Conservation (phyloP, 2,797 vertebrate species). For the Sebastes trivittatus region DNA sequence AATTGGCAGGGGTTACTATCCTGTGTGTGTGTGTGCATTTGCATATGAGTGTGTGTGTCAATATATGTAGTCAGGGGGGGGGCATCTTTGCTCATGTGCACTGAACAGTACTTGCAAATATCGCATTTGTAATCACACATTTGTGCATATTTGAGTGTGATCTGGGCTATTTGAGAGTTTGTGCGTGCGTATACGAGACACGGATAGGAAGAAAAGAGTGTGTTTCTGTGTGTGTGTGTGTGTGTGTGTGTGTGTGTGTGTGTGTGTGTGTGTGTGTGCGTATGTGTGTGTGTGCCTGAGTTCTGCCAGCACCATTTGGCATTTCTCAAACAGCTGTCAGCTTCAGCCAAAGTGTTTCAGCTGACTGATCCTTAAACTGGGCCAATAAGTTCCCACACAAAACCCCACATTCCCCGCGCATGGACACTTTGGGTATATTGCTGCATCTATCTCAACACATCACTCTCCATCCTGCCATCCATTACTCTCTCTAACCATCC, state of each 20-base stretch:
- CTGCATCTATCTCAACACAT: slow-evolving; percentile 52
- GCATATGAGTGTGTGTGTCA: background rate
- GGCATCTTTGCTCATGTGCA: slow-evolving; percentile 24
- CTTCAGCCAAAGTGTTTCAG: slow-evolving; percentile 66
- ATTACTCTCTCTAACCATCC: slow-evolving; percentile 37
- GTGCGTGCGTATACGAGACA: background rate
- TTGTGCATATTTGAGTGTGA: background rate
- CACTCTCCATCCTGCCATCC: slow-evolving; percentile 26
- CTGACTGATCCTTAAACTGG: slow-evolving; percentile 72
- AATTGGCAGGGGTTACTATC: slow-evolving; percentile 16
- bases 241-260: background rate
- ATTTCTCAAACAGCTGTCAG: slow-evolving; percentile 70
- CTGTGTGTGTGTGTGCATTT: background rate
- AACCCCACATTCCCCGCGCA: slow-evolving; percentile 30
- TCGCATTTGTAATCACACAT: slow-evolving; percentile 7
- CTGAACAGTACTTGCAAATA: slow-evolving; percentile 1
- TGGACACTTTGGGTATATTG: slow-evolving; percentile 53
- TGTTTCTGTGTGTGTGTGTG: background rate
- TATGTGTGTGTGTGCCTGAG: slow-evolving; percentile 17
- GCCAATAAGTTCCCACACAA: slow-evolving; percentile 69
- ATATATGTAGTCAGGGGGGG: background rate
- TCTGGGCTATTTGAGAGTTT: background rate
- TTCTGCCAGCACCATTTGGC: slow-evolving; percentile 56
- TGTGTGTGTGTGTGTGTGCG: slow-evolving; percentile 12
- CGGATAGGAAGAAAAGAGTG: background rate